These are phyloP conservation scores for Anseranas semipalmata DNA, from an alignment of 2,113 vertebrate species.

Conservation along the genomic window DNA sequence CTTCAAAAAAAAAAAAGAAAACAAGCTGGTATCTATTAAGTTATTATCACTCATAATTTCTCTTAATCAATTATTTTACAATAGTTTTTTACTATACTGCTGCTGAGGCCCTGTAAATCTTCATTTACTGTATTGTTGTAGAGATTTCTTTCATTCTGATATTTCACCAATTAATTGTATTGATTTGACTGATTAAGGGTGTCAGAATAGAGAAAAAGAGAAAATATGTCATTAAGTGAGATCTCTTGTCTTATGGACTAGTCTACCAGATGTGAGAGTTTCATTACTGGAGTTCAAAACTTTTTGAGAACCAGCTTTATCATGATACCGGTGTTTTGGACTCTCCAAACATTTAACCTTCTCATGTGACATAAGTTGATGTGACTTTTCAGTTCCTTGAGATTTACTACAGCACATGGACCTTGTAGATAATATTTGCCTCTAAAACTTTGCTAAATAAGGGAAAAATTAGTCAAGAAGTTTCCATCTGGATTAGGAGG, in stretches of 20 bases:
- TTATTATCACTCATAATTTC: slow-evolving; percentile 17
- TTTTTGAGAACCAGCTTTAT: background rate
- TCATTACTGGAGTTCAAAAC: background rate
- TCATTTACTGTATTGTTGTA: background rate
- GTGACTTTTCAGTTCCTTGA: background rate
- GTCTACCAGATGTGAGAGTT: background rate
- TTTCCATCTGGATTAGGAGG: background rate
- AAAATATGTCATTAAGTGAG: background rate
- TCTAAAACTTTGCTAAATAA: slow-evolving; percentile 10
- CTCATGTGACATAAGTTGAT: background rate
- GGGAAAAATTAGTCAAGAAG: slow-evolving; percentile 11
- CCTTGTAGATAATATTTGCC: background rate
- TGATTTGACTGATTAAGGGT: background rate
- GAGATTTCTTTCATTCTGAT: background rate
- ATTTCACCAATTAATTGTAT: background rate
- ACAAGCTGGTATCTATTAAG: background rate
- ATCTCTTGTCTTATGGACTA: background rate
- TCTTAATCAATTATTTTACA: background rate
- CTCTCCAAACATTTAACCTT: background rate
- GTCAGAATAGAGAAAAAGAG: background rate
- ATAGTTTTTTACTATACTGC: background rate
- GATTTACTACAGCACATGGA: background rate
- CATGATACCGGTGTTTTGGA: background rate
- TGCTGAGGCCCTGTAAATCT: background rate
- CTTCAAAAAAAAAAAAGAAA: background rate